Evolutionary conservation across 2,113 vertebrate species (phyloP).

Genomic region (Formicarius rufipectus): DNA sequence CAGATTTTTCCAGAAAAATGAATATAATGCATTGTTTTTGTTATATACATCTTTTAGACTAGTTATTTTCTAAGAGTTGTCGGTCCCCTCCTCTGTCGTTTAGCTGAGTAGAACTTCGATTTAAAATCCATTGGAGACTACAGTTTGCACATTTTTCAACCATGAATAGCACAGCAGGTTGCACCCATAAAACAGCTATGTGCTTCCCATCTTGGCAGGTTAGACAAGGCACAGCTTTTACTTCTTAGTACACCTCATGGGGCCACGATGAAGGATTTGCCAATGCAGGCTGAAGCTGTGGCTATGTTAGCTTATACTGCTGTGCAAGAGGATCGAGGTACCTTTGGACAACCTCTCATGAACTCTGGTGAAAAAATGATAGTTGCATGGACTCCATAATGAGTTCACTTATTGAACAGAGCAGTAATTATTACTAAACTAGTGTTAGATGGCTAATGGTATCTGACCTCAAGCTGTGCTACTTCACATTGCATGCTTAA

Average conservation of each 20-base stretch:
- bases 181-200: slow-evolving; percentile 14
- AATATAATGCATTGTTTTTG: not conserved
- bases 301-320: not conserved
- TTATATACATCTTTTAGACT: not conserved
- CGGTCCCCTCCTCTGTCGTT: not conserved
- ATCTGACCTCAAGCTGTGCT: not conserved
- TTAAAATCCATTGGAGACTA: slow-evolving; percentile 1
- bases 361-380: not conserved
- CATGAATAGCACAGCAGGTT: slow-evolving; percentile 35
- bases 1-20: not conserved
- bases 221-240: slow-evolving; percentile 46
- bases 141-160: not conserved
- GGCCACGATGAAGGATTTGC: slow-evolving; percentile 12
- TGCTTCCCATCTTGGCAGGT: not conserved
- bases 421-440: not conserved
- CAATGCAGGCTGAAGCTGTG: not conserved
- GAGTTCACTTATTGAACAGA: not conserved
- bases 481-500: not conserved
- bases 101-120: not conserved
- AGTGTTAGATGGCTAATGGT: not conserved
- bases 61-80: not conserved
- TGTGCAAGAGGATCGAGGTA: not conserved
- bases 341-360: not conserved
- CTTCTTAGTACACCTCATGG: slow-evolving; percentile 18
- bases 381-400: not conserved